Percentiles rank a stretch among this genome's conserved stretches.
Conservation (phyloP, 1,140 invertebrate genomes). For the Hypothenemus hampei region DNA sequence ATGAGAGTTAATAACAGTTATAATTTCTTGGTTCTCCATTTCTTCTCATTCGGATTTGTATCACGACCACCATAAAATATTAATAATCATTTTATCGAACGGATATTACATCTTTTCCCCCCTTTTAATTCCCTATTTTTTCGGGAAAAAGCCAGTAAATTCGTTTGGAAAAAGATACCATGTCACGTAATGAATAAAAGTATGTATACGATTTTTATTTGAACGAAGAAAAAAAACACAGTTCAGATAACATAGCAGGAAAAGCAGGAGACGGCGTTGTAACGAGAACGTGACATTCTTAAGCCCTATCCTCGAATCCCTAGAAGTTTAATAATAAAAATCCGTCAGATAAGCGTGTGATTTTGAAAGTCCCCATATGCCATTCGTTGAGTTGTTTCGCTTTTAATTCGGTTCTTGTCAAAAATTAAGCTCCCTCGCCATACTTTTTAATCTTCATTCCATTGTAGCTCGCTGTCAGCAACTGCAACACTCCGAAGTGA, state of each 20-base stretch:
- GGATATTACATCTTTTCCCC: slow-evolving; percentile 20
- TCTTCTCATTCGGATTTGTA: slow-evolving; percentile 10
- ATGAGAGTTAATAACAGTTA: slow-evolving; percentile 12
- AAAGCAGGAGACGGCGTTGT: too few species aligned
- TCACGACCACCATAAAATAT: slow-evolving; percentile 22
- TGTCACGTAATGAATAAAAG: slow-evolving; percentile 4
- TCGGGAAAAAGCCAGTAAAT: neutral
- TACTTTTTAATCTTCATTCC: slow-evolving; percentile 17
- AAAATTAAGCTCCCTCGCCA: slow-evolving; percentile 19
- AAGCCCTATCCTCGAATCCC: neutral
- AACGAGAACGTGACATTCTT: too few species aligned
- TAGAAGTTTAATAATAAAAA: slow-evolving; percentile 10
- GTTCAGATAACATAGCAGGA: too few species aligned
- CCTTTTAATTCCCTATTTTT: slow-evolving; percentile 16
- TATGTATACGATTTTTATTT: too few species aligned
- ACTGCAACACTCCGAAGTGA: slow-evolving; percentile 12
- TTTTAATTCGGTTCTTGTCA: slow-evolving; percentile 18
- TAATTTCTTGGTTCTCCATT: slow-evolving; percentile 1
- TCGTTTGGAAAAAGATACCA: neutral
- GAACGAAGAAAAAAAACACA: too few species aligned
- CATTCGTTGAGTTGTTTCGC: slow-evolving; percentile 4
- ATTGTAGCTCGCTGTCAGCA: slow-evolving; percentile 12
- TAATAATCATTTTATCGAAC: slow-evolving; percentile 20
- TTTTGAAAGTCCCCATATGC: slow-evolving; percentile 11
- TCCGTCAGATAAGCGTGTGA: slow-evolving; percentile 10